Evolutionary conservation across 2,888 invertebrate genomes (phyloP), one percentile per base, ranked within the genome.

Genomic region (Pheosia tremula): DNA sequence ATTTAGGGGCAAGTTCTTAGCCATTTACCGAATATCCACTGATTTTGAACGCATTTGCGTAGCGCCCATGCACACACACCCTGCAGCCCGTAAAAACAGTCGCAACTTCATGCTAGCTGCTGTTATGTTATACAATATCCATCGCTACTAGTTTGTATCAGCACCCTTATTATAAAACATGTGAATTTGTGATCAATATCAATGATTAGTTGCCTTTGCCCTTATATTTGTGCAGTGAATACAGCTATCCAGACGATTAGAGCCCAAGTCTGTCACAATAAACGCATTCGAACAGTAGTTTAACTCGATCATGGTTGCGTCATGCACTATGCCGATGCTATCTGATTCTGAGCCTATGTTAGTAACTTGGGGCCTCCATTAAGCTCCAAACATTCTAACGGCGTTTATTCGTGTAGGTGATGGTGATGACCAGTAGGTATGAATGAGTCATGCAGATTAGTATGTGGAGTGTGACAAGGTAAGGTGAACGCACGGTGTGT

Each of bases 401-500:
- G 49, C 49, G 49, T 49, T 49, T 13, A 49, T n/a, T 49, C 7
- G 43, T 43, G 43, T 43, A 43, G 47, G 4, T 10, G 55, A n/a
- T 55, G 47, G 4, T 10, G 55, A n/a, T 55, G 55, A 36, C 37
- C 39, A n/a, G 55, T 52, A 41, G 36, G 10, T 11, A 11, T 41
- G 56, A 54, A 38, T 63, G 60, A 57, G 61, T 65, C 72, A 75
- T 79, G 82, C 79, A 47, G 53, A 66, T 58, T 56, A 60, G 66
- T 74, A 72, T 68, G 68, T 61, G 56, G 58, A 36, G 58, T 50
- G 63, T 69, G 78, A 61, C 68, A 66, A 67, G 70, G 63, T 65
- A 66, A 61, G 63, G 69, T 72, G 71, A 73, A 73, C 71, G 61
- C 72, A 69, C 67, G 69, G 68, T 73, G 72, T 72, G 74, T 73